phyloP scores from a whole-genome alignment of 2,888 invertebrate genomes.

The Macrophya annulata region DNA sequence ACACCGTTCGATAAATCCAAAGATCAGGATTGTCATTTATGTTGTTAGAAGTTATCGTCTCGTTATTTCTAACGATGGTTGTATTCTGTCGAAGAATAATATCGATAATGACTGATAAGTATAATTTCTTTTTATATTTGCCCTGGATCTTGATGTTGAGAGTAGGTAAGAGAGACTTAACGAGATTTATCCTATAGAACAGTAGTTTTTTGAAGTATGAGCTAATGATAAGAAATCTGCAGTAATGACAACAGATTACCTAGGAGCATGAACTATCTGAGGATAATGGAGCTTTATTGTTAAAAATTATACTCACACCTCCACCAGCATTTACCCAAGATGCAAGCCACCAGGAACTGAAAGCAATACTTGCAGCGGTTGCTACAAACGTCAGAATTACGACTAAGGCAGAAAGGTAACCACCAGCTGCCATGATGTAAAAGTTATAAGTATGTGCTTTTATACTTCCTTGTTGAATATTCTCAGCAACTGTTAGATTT shows the following conservation, averaged over 20 bases:
- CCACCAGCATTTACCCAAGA: slow-evolving; percentile 80
- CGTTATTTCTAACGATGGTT: slow-evolving; percentile 64
- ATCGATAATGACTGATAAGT: not conserved
- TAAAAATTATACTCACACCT: slow-evolving; percentile 70
- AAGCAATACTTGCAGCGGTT: slow-evolving; percentile 81
- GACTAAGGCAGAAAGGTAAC: slow-evolving; percentile 77
- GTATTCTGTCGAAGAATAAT: slow-evolving; percentile 64
- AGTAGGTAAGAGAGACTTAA: not conserved
- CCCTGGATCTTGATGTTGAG: not conserved
- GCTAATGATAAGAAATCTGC: not conserved
- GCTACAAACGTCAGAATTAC: slow-evolving; percentile 79
- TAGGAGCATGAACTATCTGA: not conserved
- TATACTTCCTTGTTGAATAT: slow-evolving; percentile 71
- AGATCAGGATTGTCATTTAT: slow-evolving; percentile 81
- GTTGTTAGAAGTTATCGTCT: slow-evolving; percentile 69
- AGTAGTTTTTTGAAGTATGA: not conserved
- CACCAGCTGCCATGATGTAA: slow-evolving; percentile 82
- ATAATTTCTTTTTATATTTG: not conserved
- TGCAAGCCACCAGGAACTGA: slow-evolving; percentile 84
- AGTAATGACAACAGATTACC: not conserved
- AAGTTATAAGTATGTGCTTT: slow-evolving; percentile 77
- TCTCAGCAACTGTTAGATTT: not conserved
- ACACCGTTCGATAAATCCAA: slow-evolving; percentile 81
- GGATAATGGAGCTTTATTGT: not conserved
- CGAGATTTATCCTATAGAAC: not conserved